A percentile compares a stretch with the other conserved stretches of the same genome.
These are phyloP conservation scores for Amaurobius ferox DNA, from an alignment of 2,888 invertebrate genomes.

Conservation along the genomic window DNA sequence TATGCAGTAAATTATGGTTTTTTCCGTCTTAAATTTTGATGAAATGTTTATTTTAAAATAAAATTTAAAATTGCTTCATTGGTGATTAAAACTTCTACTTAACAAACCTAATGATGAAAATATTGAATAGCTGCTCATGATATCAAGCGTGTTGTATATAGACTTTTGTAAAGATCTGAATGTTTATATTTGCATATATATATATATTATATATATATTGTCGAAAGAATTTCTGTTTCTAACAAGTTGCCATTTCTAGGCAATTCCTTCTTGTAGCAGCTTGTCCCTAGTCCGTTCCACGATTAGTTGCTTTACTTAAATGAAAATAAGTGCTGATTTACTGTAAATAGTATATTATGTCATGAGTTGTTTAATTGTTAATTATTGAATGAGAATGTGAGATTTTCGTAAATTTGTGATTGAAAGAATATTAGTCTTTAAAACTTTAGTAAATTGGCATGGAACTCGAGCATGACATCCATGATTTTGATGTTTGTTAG, in stretches of 20 bases:
- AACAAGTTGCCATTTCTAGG: background rate
- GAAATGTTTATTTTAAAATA: too few species aligned
- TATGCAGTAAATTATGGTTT: too few species aligned
- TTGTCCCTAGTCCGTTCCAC: slow-evolving; percentile 44
- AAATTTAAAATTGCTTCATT: too few species aligned
- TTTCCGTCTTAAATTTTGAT: too few species aligned
- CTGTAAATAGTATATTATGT: background rate
- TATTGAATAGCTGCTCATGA: background rate
- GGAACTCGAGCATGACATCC: background rate
- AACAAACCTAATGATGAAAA: background rate
- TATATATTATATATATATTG: background rate
- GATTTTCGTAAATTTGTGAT: background rate
- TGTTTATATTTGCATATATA: slow-evolving; percentile 6
- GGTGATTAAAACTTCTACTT: background rate
- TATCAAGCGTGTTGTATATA: background rate
- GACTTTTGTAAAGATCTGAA: slow-evolving; percentile 5
- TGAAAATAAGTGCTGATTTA: background rate
- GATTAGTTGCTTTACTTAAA: slow-evolving; percentile 32
- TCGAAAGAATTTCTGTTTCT: background rate
- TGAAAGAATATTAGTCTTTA: background rate
- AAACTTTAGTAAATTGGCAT: background rate
- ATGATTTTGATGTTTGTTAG: background rate
- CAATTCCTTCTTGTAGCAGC: slow-evolving; percentile 17
- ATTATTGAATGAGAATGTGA: background rate
- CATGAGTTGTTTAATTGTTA: background rate